A percentile compares a stretch with the other conserved stretches of the same genome.
phyloP scores from a whole-genome alignment of 1,140 invertebrate genomes.

The Drosophila santomea region DNA sequence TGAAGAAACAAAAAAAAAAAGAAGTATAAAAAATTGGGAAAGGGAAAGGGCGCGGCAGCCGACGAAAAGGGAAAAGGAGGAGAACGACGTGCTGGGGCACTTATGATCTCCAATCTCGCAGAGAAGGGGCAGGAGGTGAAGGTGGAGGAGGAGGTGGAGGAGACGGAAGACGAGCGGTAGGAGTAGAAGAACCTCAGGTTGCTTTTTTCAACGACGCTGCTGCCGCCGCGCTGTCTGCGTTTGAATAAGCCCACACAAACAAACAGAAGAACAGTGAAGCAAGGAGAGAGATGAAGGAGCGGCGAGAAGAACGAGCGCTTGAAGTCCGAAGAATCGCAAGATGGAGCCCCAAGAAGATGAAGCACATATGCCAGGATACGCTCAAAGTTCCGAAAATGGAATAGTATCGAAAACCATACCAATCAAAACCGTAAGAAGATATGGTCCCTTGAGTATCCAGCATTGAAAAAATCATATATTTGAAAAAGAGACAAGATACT shows the following conservation, averaged over 20 bases:
- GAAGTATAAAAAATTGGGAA: conserved; percentile 36
- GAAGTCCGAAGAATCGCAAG: conserved; percentile 11
- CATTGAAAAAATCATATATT: neutral
- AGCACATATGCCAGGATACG: conserved; percentile 13
- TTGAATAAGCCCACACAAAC: conserved; percentile 74
- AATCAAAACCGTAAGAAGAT: neutral
- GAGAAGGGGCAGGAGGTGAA: neutral
- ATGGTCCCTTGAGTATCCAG: neutral
- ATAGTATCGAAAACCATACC: neutral
- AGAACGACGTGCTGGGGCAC: conserved; percentile 50
- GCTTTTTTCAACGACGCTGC: conserved; percentile 50
- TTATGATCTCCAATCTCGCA: conserved; percentile 44
- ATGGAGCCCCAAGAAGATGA: conserved; percentile 22
- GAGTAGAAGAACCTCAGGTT: conserved; percentile 17
- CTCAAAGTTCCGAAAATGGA: neutral
- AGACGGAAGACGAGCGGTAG: neutral
- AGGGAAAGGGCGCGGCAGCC: conserved; percentile 41
- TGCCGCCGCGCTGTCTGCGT: conserved; percentile 80
- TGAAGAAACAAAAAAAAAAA: conserved; percentile 58
- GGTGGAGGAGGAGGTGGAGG: neutral
- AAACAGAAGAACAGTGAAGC: conserved; percentile 13
- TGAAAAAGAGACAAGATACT: neutral
- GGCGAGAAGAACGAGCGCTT: conserved; percentile 5
- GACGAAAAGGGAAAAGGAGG: conserved; percentile 7
- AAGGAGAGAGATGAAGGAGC: conserved; percentile 7